phyloP scores from a whole-genome alignment of 2,888 invertebrate genomes.

The Micoletzkya japonica region DNA sequence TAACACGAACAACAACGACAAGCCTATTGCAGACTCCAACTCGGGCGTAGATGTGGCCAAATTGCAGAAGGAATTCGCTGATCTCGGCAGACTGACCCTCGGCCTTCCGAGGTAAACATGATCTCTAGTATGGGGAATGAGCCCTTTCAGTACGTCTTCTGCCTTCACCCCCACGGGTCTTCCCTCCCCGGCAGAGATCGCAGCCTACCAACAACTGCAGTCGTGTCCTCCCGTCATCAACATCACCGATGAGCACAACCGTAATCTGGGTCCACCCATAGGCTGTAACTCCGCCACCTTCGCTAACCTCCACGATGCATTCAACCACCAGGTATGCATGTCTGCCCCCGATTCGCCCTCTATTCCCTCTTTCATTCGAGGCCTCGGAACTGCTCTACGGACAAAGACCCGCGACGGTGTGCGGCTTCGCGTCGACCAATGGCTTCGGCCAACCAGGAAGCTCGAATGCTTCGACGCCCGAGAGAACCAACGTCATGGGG shows the following conservation, averaged over 20 bases:
- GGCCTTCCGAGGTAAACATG: constrained; percentile 21
- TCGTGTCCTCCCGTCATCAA: constrained; percentile 35
- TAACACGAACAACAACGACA: background rate
- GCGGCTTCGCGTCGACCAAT: constrained; percentile 43
- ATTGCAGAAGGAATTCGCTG: constrained; percentile 58
- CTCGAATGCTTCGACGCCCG: constrained; percentile 28
- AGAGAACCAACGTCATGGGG: constrained; percentile 11
- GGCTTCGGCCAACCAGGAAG: constrained; percentile 1
- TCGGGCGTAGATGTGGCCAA: constrained; percentile 36
- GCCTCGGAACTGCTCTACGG: constrained; percentile 49
- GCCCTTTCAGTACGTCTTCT: constrained; percentile 13
- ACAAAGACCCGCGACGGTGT: constrained; percentile 57
- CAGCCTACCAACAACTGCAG: constrained; percentile 7
- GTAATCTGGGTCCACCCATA: constrained; percentile 31
- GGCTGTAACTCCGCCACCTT: constrained; percentile 17
- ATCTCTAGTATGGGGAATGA: background rate
- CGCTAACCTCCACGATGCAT: constrained; percentile 24
- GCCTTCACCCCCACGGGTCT: constrained; percentile 15
- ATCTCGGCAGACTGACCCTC: constrained; percentile 33
- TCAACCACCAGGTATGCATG: constrained; percentile 12
- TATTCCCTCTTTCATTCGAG: constrained; percentile 24
- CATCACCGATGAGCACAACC: constrained; percentile 62
- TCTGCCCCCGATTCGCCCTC: background rate
- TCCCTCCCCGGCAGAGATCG: constrained; percentile 10
- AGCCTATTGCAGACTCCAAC: constrained; percentile 12